phyloP scores from a whole-genome alignment of 2,888 invertebrate genomes.

The Camptogramma bilineatum region DNA sequence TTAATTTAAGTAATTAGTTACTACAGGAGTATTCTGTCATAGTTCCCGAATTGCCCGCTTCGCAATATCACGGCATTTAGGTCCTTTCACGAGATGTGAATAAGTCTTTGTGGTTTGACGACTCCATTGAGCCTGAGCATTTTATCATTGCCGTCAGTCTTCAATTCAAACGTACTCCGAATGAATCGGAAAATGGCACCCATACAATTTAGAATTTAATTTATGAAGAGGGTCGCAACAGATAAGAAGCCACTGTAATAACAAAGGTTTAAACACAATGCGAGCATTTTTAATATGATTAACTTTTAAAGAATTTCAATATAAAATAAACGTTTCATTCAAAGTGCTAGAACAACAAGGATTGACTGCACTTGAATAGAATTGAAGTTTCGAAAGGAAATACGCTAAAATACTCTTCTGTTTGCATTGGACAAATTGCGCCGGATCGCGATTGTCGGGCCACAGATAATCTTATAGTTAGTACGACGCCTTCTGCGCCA shows the following conservation, averaged over 20 bases:
- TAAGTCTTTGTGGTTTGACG: constrained; percentile 28
- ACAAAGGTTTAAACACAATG: background rate
- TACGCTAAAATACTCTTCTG: constrained; percentile 22
- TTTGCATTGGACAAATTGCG: constrained; percentile 21
- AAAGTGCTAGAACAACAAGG: constrained; percentile 7
- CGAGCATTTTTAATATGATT: background rate
- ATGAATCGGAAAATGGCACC: constrained; percentile 7
- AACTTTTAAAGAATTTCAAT: background rate
- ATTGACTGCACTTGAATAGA: constrained; percentile 11
- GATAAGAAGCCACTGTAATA: background rate
- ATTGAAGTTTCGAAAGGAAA: constrained; percentile 19
- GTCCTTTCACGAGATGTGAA: constrained; percentile 28
- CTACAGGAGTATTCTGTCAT: background rate
- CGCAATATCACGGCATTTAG: background rate
- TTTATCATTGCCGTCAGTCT: constrained; percentile 23
- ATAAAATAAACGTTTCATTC: background rate
- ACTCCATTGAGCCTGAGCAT: constrained; percentile 20
- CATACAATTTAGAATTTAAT: background rate
- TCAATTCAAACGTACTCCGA: constrained; percentile 12
- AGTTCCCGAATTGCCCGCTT: background rate
- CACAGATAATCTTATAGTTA: constrained; percentile 7
- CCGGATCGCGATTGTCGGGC: constrained; percentile 3
- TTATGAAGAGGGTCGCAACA: constrained; percentile 4
- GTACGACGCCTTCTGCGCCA: background rate
- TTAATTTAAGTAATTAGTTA: no score